Evolutionary conservation across 2,113 vertebrate genomes (phyloP), one percentile per base, ranked within the genome.

Genomic region (Bubalus kerabau): DNA sequence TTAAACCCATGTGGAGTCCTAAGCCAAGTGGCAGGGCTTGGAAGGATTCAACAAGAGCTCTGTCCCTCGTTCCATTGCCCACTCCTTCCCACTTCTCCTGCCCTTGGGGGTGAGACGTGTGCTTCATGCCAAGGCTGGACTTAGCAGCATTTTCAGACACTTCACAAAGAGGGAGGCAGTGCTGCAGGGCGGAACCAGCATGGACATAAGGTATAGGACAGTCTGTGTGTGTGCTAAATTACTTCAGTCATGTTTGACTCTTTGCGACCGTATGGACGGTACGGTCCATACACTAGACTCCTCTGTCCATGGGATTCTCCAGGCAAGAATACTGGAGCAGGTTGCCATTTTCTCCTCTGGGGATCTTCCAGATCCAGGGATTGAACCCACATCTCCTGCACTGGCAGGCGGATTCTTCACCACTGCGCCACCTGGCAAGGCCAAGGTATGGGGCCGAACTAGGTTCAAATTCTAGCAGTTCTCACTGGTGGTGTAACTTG

Each of bases 21-120:
- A n/a, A 71, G 88, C 91, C 92, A 95, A 93, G 91, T 40, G 76
- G 67, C 81, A 78, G 89, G 40, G 4, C 28, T 64, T 52, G 91
- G 57, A 94, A 93, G 46, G 43, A 21, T 32, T 82, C 62, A 48
- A 10, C n/a, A 40, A 71, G 71, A 32, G 74, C 17, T 78, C 71
- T 10, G 15, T 21, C 71, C 71, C 52, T 40, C 30, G 2, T 28
- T 50, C 57, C 30, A 50, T 64, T 23, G 40, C 40, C 23, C 13
- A 4, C n/a, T 4, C 12, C 43, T 48, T 78, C 54, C 36, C 23
- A 24, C 28, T 40, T 54, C 36, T 62, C 26, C 62, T 48, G 17
- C 43, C 17, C 46, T 87, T 81, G 12, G 43, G 14, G 12, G 14
- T 50, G 24, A 95, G 59, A 23, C 4, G 2, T 23, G 9, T 30